Percentiles rank a stretch among this genome's conserved stretches.
Conservation (phyloP, 2,797 vertebrate species). For the Astyanax mexicanus region DNA sequence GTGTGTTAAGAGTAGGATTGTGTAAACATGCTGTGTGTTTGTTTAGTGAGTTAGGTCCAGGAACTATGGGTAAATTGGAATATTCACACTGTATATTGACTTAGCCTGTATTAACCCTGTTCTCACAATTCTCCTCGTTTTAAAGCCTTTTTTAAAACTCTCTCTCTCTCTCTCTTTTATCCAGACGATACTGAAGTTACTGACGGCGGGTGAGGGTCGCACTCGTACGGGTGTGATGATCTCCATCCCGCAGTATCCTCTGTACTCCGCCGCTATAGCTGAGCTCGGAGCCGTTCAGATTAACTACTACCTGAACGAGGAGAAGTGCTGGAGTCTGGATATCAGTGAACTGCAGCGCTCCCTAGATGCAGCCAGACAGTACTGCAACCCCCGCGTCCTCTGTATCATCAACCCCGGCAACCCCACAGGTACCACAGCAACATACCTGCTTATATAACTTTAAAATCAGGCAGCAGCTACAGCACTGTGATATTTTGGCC, state of each 20-base stretch:
- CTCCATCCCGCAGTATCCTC: constrained; percentile 91
- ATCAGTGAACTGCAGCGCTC: constrained; percentile 82
- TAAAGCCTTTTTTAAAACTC: background rate
- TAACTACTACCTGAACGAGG: constrained; percentile 90
- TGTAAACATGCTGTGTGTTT: too few species aligned
- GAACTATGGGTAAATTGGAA: too few species aligned
- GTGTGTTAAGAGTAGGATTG: too few species aligned
- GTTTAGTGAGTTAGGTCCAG: too few species aligned
- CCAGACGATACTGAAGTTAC: constrained; percentile 88
- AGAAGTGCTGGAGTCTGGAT: constrained; percentile 86
- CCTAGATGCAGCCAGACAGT: constrained; percentile 76
- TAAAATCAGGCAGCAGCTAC: too few species aligned
- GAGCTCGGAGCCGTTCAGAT: constrained; percentile 85
- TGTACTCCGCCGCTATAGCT: constrained; percentile 85
- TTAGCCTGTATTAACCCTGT: too few species aligned
- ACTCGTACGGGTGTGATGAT: constrained; percentile 86
- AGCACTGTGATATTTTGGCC: too few species aligned
- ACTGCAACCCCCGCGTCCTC: constrained; percentile 85
- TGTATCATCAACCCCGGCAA: constrained; percentile 94
- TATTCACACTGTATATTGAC: too few species aligned
- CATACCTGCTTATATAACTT: background rate
- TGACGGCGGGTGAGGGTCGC: constrained; percentile 81
- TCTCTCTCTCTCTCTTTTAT: background rate
- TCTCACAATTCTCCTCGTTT: too few species aligned
- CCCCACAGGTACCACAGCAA: constrained; percentile 84